Evolutionary conservation across 2,113 vertebrate genomes (phyloP).

Genomic region (Clarias batrachus): DNA sequence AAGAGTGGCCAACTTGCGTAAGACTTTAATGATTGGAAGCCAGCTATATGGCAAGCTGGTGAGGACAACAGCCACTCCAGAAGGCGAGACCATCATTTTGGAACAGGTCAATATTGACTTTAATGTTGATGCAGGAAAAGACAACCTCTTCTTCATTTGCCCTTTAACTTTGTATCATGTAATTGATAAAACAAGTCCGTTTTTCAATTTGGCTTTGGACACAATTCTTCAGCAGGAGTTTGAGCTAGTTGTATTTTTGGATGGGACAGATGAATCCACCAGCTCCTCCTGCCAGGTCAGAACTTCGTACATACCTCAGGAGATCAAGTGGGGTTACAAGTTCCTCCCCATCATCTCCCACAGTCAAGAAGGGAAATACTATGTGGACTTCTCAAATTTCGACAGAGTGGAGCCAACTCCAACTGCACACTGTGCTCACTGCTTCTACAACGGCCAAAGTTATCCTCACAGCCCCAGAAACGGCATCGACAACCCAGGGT

Average conservation of each 20-base stretch:
- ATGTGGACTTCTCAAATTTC: slow-evolving; percentile 20
- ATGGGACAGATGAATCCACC: slow-evolving; percentile 28
- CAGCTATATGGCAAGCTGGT: slow-evolving; percentile 35
- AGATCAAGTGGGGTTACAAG: slow-evolving; percentile 34
- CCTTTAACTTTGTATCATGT: slow-evolving; percentile 4
- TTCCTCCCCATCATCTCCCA: slow-evolving; percentile 17
- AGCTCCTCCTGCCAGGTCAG: slow-evolving; percentile 39
- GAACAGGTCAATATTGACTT: slow-evolving; percentile 36
- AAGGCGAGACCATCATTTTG: slow-evolving; percentile 36
- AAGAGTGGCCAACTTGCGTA: slow-evolving; percentile 33
- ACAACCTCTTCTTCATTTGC: slow-evolving; percentile 4
- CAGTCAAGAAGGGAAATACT: slow-evolving; percentile 7
- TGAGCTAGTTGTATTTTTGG: slow-evolving; percentile 21
- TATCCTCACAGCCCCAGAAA: neutral
- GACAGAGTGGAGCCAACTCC: slow-evolving; percentile 24
- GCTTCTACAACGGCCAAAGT: slow-evolving; percentile 9
- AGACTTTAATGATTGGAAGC: slow-evolving; percentile 32
- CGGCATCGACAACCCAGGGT: slow-evolving; percentile 27
- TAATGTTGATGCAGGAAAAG: slow-evolving; percentile 16
- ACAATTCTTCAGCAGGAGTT: slow-evolving; percentile 19
- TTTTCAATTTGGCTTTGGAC: slow-evolving; percentile 22
- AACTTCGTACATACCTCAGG: slow-evolving; percentile 27
- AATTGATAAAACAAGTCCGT: slow-evolving; percentile 26
- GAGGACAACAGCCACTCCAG: slow-evolving; percentile 15
- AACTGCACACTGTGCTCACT: slow-evolving; percentile 17